Base-by-base conservation (phyloP, 2,888 invertebrate genomes). In the Brenthis ino region DNA sequence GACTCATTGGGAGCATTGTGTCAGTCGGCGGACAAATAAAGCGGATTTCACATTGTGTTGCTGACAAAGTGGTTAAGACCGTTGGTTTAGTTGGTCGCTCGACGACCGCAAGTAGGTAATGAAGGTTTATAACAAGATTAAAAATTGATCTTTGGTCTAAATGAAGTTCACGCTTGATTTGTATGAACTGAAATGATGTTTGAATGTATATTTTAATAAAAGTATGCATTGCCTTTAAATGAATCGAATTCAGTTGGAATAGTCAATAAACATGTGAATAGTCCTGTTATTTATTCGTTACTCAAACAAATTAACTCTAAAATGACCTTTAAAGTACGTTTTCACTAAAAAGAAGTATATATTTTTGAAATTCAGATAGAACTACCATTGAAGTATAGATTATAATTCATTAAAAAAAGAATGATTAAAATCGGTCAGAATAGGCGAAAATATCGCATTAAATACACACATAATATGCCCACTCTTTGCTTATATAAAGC, bases 1-100 rank as follows among this genome's bases (percentile, higher is more conserved):
- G 92, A 91, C 84, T 91, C 92, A 91, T 86, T 86, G 85, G 79
- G 89, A 88, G 85, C 87, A 87, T 89, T 89, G 89, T 89, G 89
- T 86, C 89, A 86, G 85, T 80, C 80, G 81, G 81, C 82, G 74
- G 76, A 76, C 78, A 80, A 80, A 79, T 81, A 80, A 79, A 78
- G 82, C 77, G 75, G 77, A 78, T 78, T 82, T 80, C 77, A 80
- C 74, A 74, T 75, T 77, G 71, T 71, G 68, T 63, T 55, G 65
- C 61, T 74, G 70, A 68, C 73, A 72, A 73, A 68, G 69, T 51
- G 63, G 53, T 43, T 65, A 63, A 16, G 65, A 63, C 20, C 57
- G 56, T 33, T 56, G 24, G 68, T 60, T 66, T 68, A 48, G 48
- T 61, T 61, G 43, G 55, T 47, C 50, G 50, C 50, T 51, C 51